Evolutionary conservation across 2,113 vertebrate genomes (phyloP).

Genomic region (Campylomormyrus tamandua): DNA sequence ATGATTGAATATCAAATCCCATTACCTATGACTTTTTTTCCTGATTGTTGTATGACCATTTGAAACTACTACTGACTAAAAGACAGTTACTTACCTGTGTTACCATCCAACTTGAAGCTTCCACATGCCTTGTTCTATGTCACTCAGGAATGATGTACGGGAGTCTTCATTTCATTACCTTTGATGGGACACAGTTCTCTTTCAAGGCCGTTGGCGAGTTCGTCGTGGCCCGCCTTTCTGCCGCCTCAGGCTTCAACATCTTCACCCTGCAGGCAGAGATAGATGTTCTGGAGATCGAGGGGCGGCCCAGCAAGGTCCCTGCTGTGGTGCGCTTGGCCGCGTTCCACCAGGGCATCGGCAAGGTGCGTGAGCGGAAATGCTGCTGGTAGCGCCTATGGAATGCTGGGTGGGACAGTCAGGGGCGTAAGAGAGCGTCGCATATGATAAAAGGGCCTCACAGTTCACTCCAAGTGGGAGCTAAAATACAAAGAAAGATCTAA

Average conservation of each 20-base stretch:
- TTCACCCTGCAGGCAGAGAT: slow-evolving; percentile 72
- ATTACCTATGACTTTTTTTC: background rate
- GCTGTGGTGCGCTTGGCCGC: slow-evolving; percentile 62
- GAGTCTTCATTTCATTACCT: slow-evolving; percentile 66
- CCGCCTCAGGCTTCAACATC: slow-evolving; percentile 62
- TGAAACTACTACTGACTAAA: background rate
- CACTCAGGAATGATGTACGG: slow-evolving; percentile 62
- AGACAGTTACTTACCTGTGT: background rate
- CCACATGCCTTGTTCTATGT: background rate
- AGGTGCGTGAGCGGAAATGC: slow-evolving; percentile 49
- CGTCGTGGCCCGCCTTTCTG: slow-evolving; percentile 65
- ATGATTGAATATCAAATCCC: background rate
- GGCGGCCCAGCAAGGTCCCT: slow-evolving; percentile 45
- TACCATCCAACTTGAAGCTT: background rate
- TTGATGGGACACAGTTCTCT: slow-evolving; percentile 63
- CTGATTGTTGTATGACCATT: background rate
- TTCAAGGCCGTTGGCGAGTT: slow-evolving; percentile 71
- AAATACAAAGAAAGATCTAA: background rate
- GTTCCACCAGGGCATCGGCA: slow-evolving; percentile 66
- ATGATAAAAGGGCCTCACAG: background rate
- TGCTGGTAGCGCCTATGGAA: background rate
- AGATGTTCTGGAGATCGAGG: slow-evolving; percentile 38
- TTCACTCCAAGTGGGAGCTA: background rate
- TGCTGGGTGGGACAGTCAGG: background rate
- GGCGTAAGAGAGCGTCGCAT: background rate